phyloP scores from a whole-genome alignment of 2,797 vertebrate species.

The Serranus cabrilla region DNA sequence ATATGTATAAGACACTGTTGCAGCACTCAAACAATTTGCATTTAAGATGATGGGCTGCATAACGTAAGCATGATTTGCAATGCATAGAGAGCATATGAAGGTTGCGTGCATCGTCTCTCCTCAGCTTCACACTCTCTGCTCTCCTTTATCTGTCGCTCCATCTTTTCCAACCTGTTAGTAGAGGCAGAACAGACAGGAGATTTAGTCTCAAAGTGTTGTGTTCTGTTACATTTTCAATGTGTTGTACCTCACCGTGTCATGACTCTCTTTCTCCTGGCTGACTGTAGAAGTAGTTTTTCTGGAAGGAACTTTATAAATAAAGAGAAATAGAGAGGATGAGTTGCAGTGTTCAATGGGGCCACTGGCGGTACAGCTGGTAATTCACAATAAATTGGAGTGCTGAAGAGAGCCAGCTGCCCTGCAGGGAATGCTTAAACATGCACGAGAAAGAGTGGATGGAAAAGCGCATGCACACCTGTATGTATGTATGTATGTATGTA shows the following conservation, averaged over 20 bases:
- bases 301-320: slow-evolving; percentile 67
- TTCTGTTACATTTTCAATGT: slow-evolving; percentile 27
- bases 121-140: neutral
- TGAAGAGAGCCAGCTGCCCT: slow-evolving; percentile 58
- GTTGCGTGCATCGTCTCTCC: slow-evolving; percentile 51
- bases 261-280: slow-evolving; percentile 17
- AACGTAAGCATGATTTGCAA: slow-evolving; percentile 76
- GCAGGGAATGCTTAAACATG: slow-evolving; percentile 41
- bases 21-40: slow-evolving; percentile 77
- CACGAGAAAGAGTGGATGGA: slow-evolving; percentile 28
- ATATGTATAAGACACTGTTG: slow-evolving; percentile 75
- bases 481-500: slow-evolving; percentile 12
- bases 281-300: slow-evolving; percentile 22
- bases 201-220: slow-evolving; percentile 20
- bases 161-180: neutral
- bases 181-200: slow-evolving; percentile 19
- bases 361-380: slow-evolving; percentile 67
- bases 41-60: slow-evolving; percentile 78
- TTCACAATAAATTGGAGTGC: slow-evolving; percentile 72
- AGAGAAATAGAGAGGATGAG: slow-evolving; percentile 57
- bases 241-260: slow-evolving; percentile 18
- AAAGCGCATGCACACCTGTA: neutral
- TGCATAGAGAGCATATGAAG: slow-evolving; percentile 71
- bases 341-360: slow-evolving; percentile 42
- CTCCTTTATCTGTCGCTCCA: neutral